Evolutionary conservation across 1,140 invertebrate genomes (phyloP).

Genomic region (Steinernema khuongi): DNA sequence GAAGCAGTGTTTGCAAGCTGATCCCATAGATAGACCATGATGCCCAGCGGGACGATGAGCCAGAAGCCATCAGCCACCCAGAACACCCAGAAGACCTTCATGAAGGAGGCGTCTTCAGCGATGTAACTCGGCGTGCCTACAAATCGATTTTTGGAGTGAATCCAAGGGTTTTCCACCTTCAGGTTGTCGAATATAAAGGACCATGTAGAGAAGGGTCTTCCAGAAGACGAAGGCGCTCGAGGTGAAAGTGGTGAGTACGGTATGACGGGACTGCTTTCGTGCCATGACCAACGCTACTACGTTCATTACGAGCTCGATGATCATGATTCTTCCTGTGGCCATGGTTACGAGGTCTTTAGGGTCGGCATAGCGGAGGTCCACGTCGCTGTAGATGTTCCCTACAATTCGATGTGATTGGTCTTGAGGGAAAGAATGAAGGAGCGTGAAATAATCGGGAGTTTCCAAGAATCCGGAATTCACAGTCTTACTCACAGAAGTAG

Average conservation of each 20-base stretch:
- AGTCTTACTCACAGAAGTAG: constrained; percentile 41
- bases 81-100: constrained; percentile 40
- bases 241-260: constrained; percentile 45
- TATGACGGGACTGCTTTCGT: constrained; percentile 40
- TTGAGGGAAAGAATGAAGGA: constrained; percentile 6
- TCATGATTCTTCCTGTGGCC: constrained; percentile 52
- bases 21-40: constrained; percentile 42
- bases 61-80: constrained; percentile 42
- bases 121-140: constrained; percentile 41
- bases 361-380: constrained; percentile 50
- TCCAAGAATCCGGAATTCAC: no score
- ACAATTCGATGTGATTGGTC: constrained; percentile 16
- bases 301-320: constrained; percentile 50
- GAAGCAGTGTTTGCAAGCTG: constrained; percentile 23
- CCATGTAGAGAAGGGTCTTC: constrained; percentile 50
- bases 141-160: not conserved
- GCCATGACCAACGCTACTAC: constrained; percentile 44
- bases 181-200: constrained; percentile 42
- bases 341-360: constrained; percentile 48
- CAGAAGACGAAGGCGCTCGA: constrained; percentile 50
- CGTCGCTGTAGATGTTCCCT: constrained; percentile 53
- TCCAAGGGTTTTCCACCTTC: constrained; percentile 14
- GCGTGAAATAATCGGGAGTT: no score
- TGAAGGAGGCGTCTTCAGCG: constrained; percentile 23
- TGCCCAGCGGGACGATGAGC: constrained; percentile 44